phyloP scores from a whole-genome alignment of 2,888 invertebrate species.

The Steinernema carpocapsae region DNA sequence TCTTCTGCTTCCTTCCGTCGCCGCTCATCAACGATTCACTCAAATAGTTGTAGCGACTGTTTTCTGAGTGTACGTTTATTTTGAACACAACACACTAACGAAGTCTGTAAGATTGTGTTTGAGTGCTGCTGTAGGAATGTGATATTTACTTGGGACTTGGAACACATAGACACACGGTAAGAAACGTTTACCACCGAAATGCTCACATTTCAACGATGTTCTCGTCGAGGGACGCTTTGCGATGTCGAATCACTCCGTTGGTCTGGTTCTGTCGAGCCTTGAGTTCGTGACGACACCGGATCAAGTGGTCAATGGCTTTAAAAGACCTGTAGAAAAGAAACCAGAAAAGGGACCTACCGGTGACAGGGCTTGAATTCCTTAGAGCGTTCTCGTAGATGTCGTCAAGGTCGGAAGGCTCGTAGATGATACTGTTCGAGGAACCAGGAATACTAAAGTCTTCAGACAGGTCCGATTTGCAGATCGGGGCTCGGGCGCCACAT shows the following conservation, averaged over 20 bases:
- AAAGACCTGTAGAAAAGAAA: neutral
- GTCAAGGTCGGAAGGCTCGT: neutral
- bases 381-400: constrained; percentile 6
- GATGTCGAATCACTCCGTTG: neutral
- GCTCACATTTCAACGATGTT: constrained; percentile 34
- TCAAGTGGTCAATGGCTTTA: constrained; percentile 25
- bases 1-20: neutral
- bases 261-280: constrained; percentile 3
- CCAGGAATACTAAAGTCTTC: constrained; percentile 31
- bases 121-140: no score
- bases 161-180: neutral
- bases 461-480: constrained; percentile 22
- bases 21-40: neutral
- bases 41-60: no score
- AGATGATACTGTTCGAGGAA: constrained; percentile 29
- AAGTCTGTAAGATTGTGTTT: no score
- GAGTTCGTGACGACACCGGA: constrained; percentile 5
- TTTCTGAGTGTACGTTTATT: no score
- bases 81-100: no score
- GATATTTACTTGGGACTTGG: no score
- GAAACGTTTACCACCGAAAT: neutral
- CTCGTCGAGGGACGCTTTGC: constrained; percentile 27
- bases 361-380: constrained; percentile 11
- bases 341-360: neutral
- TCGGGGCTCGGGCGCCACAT: constrained; percentile 19